phyloP scores from a whole-genome alignment of 1,140 invertebrate species.

The Drosophila malerkotliana region DNA sequence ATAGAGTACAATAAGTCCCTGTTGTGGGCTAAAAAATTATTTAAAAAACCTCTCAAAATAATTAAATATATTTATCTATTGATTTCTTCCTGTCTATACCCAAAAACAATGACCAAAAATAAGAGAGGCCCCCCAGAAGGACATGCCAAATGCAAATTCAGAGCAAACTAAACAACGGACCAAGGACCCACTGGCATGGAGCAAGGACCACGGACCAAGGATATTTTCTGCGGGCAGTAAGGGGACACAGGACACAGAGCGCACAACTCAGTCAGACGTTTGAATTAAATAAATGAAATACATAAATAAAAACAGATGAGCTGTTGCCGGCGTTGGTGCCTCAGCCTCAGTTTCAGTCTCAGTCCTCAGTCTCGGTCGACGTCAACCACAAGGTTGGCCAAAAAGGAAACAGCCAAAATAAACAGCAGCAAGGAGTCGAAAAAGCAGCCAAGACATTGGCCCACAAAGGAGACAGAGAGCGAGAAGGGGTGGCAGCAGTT shows the following conservation, averaged over 20 bases:
- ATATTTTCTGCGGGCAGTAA: conserved; percentile 8
- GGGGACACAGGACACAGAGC: conserved; percentile 21
- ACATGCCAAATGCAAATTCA: conserved; percentile 50
- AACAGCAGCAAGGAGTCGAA: conserved; percentile 14
- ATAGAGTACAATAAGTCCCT: too few species aligned
- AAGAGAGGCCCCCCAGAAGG: conserved; percentile 22
- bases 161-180: conserved; percentile 28
- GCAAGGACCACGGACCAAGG: conserved; percentile 2
- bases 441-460: neutral
- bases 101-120: neutral
- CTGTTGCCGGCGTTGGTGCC: conserved; percentile 15
- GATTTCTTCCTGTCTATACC: conserved; percentile 9
- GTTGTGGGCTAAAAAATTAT: too few species aligned
- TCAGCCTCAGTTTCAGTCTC: neutral
- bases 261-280: conserved; percentile 51
- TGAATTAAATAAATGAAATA: conserved; percentile 81
- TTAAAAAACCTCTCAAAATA: neutral
- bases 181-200: neutral
- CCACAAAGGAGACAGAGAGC: neutral
- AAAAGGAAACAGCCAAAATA: conserved; percentile 42
- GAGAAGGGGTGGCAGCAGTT: neutral
- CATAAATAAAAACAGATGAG: conserved; percentile 74
- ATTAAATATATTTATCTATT: neutral
- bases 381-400: conserved; percentile 25
- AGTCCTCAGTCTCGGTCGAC: too few species aligned